A percentile compares a stretch with the other conserved stretches of the same genome.
phyloP scores from a whole-genome alignment of 1,140 invertebrate genomes.

The Eueides isabella region DNA sequence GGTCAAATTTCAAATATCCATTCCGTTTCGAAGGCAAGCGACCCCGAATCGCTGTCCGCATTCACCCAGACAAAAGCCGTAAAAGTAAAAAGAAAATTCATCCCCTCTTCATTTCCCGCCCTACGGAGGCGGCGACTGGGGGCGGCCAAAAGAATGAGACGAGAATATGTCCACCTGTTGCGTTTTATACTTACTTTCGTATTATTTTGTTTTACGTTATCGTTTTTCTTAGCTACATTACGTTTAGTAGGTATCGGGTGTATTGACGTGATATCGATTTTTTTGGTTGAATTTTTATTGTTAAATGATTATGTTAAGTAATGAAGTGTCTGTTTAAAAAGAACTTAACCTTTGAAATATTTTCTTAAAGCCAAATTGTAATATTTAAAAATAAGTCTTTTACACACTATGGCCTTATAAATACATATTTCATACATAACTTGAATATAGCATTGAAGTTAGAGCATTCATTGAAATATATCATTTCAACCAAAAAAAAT shows the following conservation, averaged over 20 bases:
- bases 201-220: conserved; percentile 61
- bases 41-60: conserved; percentile 79
- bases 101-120: conserved; percentile 79
- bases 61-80: conserved; percentile 80
- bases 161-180: conserved; percentile 79
- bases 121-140: conserved; percentile 75
- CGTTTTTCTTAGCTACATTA: conserved; percentile 77
- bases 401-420: no score
- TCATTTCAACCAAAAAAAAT: background rate
- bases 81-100: conserved; percentile 80
- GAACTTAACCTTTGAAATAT: background rate
- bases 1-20: conserved; percentile 59
- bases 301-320: background rate
- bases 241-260: conserved; percentile 53
- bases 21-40: conserved; percentile 67
- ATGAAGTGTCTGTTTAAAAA: background rate
- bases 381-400: no score
- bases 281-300: conserved; percentile 51
- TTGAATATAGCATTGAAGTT: no score
- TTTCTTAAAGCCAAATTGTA: background rate
- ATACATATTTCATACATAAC: no score
- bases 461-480: no score
- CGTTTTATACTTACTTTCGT: conserved; percentile 59
- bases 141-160: conserved; percentile 81
- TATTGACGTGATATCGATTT: conserved; percentile 69